Evolutionary conservation across 2,797 vertebrate species (phyloP), one percentile per base, ranked within the genome.

Genomic region (Chloroceryle inda): DNA sequence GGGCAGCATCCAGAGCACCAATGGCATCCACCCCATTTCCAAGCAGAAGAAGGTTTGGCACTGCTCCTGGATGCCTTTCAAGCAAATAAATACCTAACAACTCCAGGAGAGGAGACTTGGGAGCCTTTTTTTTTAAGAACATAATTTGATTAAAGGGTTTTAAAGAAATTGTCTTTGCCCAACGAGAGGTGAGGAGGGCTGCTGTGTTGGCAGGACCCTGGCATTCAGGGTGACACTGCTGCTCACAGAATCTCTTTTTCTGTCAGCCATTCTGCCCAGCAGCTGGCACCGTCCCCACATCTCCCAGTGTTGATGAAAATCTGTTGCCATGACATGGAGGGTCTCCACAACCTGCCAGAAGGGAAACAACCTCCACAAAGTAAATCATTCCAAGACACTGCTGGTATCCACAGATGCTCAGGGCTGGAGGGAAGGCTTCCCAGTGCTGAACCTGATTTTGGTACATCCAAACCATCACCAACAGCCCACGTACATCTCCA

Each of bases 41-140:
- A 31, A 63, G 68, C 42, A 82, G 71, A 66, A 58, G 49, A 59
- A 3, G 9, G 18, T 24, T 85, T 81, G 94, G 85, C 88, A 78
- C 58, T 27, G 15, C 62, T 97, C 33, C 91, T 94, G 94, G 85
- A 67, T 88, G 91, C 49, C 78, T 82, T 95, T 94, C 95, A 85
- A 88, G 44, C 20, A 88, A 67, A 71, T 27, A 82, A 92, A 87
- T 47, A 24, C 1, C 0, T 13, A 81, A 56, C 16, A 50, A 61
- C 24, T 83, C 40, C 59, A 77, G 53, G 26, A 63, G 64, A 59
- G 24, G 38, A 92, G 55, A 59, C 33, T 50, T 1, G 5, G 71
- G n/a, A 89, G 5, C 22, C 1, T 0, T 4, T 75, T 85, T 35
- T 11, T 3, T 55, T 9, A 81, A 50, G 47, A 67, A 33, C 2